phyloP scores from a whole-genome alignment of 30 jellyfish, hydroid and myxozoan species.

The Pelagia noctiluca region DNA sequence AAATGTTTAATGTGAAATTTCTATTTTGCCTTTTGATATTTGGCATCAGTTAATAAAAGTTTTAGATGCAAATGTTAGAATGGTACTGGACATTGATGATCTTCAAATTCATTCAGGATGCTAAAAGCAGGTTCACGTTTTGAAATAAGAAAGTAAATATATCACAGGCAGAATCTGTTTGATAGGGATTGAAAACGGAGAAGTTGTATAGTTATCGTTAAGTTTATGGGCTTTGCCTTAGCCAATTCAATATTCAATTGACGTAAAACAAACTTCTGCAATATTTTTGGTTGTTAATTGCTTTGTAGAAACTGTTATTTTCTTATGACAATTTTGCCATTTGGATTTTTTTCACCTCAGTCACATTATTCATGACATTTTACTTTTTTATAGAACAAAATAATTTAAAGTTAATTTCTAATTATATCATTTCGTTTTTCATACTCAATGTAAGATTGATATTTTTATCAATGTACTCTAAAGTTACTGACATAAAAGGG shows the following conservation, averaged over 20 bases:
- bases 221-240: too few species aligned
- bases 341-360: too few species aligned
- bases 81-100: constrained; percentile 37
- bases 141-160: constrained; percentile 7
- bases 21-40: constrained; percentile 6
- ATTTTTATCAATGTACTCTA: too few species aligned
- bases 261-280: too few species aligned
- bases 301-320: too few species aligned
- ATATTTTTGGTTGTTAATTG: too few species aligned
- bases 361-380: too few species aligned
- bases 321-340: too few species aligned
- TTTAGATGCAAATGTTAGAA: constrained; percentile 14
- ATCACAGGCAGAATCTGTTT: background rate
- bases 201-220: too few species aligned
- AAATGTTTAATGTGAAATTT: constrained; percentile 20
- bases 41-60: background rate
- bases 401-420: background rate
- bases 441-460: constrained; percentile 24
- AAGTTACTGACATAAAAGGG: background rate
- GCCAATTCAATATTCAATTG: too few species aligned
- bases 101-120: constrained; percentile 16
- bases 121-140: constrained; percentile 13
- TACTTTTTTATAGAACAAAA: too few species aligned
- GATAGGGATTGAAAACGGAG: background rate
- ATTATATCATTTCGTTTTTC: background rate